Evolutionary conservation across 2,888 invertebrate species (phyloP).

Genomic region (Lochmaea capreae): DNA sequence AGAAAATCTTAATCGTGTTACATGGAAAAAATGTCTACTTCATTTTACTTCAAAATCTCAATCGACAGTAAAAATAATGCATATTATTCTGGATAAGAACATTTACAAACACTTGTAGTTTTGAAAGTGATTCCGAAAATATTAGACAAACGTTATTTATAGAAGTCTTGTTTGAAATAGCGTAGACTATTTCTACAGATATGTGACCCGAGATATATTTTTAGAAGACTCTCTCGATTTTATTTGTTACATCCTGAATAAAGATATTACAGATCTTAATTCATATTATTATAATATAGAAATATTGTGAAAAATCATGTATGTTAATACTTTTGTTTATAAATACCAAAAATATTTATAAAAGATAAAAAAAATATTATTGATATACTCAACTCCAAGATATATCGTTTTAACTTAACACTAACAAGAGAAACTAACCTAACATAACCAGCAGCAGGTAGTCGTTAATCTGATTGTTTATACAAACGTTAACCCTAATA

Average conservation of each 20-base stretch:
- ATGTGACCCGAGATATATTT: conserved; percentile 54
- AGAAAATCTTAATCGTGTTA: too few species aligned
- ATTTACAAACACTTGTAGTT: conserved; percentile 29
- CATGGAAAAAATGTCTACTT: too few species aligned
- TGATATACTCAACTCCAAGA: too few species aligned
- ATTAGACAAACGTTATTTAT: conserved; percentile 50
- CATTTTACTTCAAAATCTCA: too few species aligned
- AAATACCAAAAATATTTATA: too few species aligned
- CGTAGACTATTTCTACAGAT: conserved; percentile 51
- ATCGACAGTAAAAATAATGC: background rate
- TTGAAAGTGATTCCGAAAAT: conserved; percentile 46
- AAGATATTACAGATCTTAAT: conserved; percentile 21
- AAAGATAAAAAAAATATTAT: too few species aligned
- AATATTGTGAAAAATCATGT: background rate
- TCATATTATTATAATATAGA: background rate
- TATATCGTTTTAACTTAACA: too few species aligned
- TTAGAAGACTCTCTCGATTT: conserved; percentile 54
- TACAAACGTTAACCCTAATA: too few species aligned
- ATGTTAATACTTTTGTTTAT: too few species aligned
- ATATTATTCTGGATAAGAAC: conserved; percentile 21
- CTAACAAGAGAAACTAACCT: too few species aligned
- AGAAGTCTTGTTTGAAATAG: conserved; percentile 48
- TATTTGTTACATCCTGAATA: conserved; percentile 42
- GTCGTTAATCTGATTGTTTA: too few species aligned
- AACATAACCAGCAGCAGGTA: too few species aligned